A percentile compares a stretch with the other conserved stretches of the same genome.
phyloP scores from a whole-genome alignment of 2,888 invertebrate species.

The Iphiclides podalirius region DNA sequence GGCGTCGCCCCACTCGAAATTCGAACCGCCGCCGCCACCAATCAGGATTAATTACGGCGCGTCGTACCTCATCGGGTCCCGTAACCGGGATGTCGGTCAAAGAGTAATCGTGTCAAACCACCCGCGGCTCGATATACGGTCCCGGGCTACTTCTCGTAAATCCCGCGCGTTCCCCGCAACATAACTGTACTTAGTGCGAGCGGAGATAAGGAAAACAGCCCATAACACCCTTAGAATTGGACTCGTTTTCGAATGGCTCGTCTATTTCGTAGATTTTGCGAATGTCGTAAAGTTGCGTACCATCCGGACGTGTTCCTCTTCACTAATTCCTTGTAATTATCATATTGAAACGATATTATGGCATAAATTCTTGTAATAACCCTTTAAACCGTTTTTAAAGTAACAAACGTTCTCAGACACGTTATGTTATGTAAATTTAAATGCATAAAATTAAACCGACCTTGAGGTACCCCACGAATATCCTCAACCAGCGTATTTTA shows the following conservation, averaged over 20 bases:
- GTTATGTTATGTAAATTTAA: background rate
- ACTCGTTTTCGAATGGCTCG: background rate
- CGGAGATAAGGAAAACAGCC: slow-evolving; percentile 25
- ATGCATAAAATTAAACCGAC: background rate
- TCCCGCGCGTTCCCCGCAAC: slow-evolving; percentile 43
- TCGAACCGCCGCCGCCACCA: slow-evolving; percentile 21
- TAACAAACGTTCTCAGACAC: slow-evolving; percentile 3
- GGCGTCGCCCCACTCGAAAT: slow-evolving; percentile 1
- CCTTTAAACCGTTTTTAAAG: slow-evolving; percentile 8
- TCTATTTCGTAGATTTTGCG: slow-evolving; percentile 8
- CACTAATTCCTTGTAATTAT: slow-evolving; percentile 16
- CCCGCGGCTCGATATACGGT: slow-evolving; percentile 40
- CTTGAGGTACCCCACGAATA: too few relatives aligned
- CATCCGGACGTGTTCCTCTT: slow-evolving; percentile 5
- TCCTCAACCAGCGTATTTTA: too few relatives aligned
- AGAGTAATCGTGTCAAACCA: slow-evolving; percentile 65
- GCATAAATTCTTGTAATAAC: slow-evolving; percentile 8
- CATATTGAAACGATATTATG: slow-evolving; percentile 14
- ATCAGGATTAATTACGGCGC: slow-evolving; percentile 22
- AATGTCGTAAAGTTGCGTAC: slow-evolving; percentile 9
- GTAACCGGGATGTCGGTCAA: slow-evolving; percentile 49
- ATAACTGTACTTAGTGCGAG: slow-evolving; percentile 49
- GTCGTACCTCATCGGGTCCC: slow-evolving; percentile 30
- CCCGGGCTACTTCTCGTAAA: slow-evolving; percentile 33
- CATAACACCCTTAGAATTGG: background rate